A percentile compares a stretch with the other conserved stretches of the same genome.
Conservation (phyloP, 2,888 invertebrate species). For the Tenthredo notha region DNA sequence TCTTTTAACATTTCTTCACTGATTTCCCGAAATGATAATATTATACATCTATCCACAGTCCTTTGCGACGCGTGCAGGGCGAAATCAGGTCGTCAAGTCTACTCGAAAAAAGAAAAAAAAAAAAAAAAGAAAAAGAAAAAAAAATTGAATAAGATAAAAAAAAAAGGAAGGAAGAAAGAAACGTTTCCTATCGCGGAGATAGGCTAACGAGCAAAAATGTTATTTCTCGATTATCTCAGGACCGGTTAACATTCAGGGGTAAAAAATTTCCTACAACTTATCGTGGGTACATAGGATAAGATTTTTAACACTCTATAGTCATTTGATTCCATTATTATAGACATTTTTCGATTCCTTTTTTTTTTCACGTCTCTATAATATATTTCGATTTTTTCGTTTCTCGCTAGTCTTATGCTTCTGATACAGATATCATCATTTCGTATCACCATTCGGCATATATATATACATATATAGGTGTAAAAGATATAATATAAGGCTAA, state of each 20-base stretch:
- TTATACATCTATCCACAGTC: neutral
- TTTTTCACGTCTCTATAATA: neutral
- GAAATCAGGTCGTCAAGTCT: neutral
- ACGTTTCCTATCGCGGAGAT: neutral
- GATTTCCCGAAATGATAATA: neutral
- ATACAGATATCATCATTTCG: too few species aligned
- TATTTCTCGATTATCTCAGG: conserved; percentile 22
- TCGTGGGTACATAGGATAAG: neutral
- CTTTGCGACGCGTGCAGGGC: neutral
- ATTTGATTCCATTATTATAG: neutral
- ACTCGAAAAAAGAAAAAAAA: neutral
- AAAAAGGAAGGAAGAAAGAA: neutral
- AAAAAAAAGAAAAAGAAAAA: neutral
- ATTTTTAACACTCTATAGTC: neutral
- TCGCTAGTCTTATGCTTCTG: neutral
- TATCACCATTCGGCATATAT: neutral
- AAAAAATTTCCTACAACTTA: neutral
- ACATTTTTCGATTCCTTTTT: neutral
- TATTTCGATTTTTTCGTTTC: neutral
- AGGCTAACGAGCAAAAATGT: conserved; percentile 28
- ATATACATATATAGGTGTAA: neutral
- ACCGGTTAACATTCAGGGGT: neutral
- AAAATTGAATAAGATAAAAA: too few species aligned
- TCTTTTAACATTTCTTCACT: neutral
- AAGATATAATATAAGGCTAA: conserved; percentile 6